Base-by-base conservation (phyloP, 2,888 invertebrate genomes). In the Ganaspis brasiliensis region DNA sequence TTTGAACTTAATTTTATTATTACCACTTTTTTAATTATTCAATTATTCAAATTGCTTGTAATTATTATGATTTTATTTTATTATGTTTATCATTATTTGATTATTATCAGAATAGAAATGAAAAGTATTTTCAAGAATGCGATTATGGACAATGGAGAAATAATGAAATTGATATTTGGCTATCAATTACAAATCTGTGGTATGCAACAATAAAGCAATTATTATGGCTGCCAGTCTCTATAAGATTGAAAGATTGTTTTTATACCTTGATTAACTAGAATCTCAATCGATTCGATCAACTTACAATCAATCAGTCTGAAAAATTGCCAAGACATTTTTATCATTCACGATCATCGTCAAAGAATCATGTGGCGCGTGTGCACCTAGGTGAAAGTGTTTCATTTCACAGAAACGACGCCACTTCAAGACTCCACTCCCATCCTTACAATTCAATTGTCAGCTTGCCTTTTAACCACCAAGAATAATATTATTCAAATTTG, bases 271-370 rank as follows among this genome's bases (percentile, higher is more conserved):
- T 67, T 21, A 24, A 40, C 67, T 67, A 67, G 45, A 67, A 45
- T 45, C 24, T 67, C 24, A 40, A 61, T 61, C 61, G 37, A 67
- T 45, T 45, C n/a, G 24, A 67, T 67, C 40, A 40, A 67, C 40
- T 24, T 67, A 45, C 24, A 67, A 67, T 67, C 67, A 45, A 67
- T 67, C 67, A 67, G 67, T 67, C 21, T 67, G 67, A 45, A 67
- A 52, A 67, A 67, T 67, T 67, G 67, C 67, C 24, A 45, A 45
- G 67, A 45, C 45, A 67, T 67, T 67, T 67, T 67, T 45, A 67
- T 45, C 45, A 40, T 52, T n/a, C 52, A 8, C 52, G n/a, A 24
- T 24, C 37, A 67, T 67, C 24, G 24, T 45, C 67, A 40, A 45
- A 40, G 9, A 21, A 67, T 67, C 45, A 37, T 26, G 45, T 45